A percentile compares a stretch with the other conserved stretches of the same genome.
Conservation (phyloP, 2,888 invertebrate genomes). For the Agonopterix subpropinquella region DNA sequence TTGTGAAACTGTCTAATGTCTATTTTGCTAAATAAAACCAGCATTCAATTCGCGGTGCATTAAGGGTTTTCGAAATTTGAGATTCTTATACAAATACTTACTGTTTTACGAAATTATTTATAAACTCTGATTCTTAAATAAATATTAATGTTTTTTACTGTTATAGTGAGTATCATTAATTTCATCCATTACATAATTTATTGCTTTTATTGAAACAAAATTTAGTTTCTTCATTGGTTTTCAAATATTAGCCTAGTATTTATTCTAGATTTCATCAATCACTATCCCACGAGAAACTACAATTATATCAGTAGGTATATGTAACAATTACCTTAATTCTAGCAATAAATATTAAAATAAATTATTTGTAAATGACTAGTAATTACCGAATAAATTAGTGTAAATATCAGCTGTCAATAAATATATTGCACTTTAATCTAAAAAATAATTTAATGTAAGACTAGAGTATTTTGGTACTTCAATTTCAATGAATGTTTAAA, state of each 20-base stretch:
- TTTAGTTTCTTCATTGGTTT: conserved; percentile 6
- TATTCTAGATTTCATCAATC: not conserved
- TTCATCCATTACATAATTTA: conserved; percentile 32
- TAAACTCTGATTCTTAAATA: conserved; percentile 10
- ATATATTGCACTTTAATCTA: conserved; percentile 54
- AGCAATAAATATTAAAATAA: conserved; percentile 15
- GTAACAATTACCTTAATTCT: conserved; percentile 11
- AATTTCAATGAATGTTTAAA: conserved; percentile 8
- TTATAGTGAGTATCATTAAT: conserved; percentile 37
- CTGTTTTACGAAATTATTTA: conserved; percentile 2
- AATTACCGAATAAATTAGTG: conserved; percentile 31
- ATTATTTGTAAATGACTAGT: conserved; percentile 38
- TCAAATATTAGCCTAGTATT: not conserved
- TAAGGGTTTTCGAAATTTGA: conserved; percentile 13
- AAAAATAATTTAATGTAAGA: conserved; percentile 16
- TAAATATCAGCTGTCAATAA: conserved; percentile 29
- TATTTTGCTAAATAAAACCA: conserved; percentile 18
- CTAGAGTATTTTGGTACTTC: conserved; percentile 33
- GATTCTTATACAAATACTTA: conserved; percentile 5
- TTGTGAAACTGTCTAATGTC: conserved; percentile 16
- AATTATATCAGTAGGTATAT: conserved; percentile 7
- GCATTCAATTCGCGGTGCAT: conserved; percentile 45
- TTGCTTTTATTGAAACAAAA: conserved; percentile 31
- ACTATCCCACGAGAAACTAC: not conserved
- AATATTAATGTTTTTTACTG: conserved; percentile 22